Conservation (phyloP, 2,888 invertebrate species). For the Cataglyphis altisquamis region DNA sequence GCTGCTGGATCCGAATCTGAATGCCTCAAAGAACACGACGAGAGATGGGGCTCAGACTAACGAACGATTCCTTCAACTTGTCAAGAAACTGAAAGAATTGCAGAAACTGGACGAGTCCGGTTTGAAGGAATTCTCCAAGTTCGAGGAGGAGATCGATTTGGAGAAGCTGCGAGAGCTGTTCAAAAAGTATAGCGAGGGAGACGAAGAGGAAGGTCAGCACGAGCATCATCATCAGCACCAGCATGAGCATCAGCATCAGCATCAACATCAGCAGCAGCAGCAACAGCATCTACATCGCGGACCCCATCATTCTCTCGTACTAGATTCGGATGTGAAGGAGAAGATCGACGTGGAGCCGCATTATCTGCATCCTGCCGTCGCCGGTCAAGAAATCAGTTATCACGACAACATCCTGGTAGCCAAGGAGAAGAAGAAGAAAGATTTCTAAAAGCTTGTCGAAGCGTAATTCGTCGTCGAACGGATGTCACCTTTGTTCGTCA, state of each 20-base stretch:
- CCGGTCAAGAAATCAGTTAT: conserved; percentile 88
- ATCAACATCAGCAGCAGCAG: conserved; percentile 76
- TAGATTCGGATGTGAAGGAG: conserved; percentile 87
- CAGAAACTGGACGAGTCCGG: conserved; percentile 81
- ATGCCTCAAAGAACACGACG: conserved; percentile 81
- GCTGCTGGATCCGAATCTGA: conserved; percentile 82
- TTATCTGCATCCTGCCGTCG: conserved; percentile 88
- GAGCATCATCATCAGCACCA: conserved; percentile 85
- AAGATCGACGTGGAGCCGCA: conserved; percentile 89
- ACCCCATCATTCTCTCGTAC: conserved; percentile 88
- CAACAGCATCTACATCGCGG: conserved; percentile 87
- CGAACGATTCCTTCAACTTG: conserved; percentile 86
- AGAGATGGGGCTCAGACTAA: conserved; percentile 86
- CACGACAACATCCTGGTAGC: conserved; percentile 83
- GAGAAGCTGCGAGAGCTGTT: conserved; percentile 80
- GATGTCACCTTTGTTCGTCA: conserved; percentile 40
- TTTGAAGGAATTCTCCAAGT: conserved; percentile 80
- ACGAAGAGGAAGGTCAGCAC: conserved; percentile 73
- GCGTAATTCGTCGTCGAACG: conserved; percentile 6
- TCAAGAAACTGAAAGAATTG: conserved; percentile 79
- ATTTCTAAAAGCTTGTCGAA: conserved; percentile 73
- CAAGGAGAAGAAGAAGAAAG: conserved; percentile 84
- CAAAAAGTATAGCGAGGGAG: conserved; percentile 76
- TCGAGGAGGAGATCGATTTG: conserved; percentile 79
- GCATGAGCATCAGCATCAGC: conserved; percentile 80